A percentile compares a stretch with the other conserved stretches of the same genome.
Evolutionary conservation across 2,113 vertebrate genomes (phyloP).

Genomic region (Nyctibius bracteatus): DNA sequence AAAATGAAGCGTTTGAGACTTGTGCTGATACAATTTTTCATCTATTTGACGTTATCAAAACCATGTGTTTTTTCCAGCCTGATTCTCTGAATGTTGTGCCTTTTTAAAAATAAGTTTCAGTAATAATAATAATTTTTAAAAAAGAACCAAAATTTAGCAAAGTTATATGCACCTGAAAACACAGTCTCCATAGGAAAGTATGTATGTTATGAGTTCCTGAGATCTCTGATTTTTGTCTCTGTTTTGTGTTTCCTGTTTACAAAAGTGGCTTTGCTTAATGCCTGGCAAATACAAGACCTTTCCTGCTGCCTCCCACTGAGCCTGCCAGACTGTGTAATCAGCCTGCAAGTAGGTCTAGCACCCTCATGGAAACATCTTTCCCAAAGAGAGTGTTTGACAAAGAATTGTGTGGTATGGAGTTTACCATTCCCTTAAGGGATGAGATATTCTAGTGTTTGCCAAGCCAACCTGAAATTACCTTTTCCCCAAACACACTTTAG

Average conservation of each 20-base stretch:
- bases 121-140: neutral
- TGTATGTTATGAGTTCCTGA: neutral
- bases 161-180: neutral
- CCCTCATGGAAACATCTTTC: neutral
- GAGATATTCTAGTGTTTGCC: neutral
- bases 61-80: neutral
- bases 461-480: neutral
- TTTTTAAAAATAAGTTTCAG: neutral
- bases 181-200: accelerated
- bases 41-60: neutral
- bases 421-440: neutral
- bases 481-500: neutral
- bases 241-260: neutral
- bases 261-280: neutral
- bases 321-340: neutral
- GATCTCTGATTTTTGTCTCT: neutral
- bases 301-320: neutral
- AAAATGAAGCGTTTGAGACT: neutral
- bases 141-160: neutral
- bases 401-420: neutral
- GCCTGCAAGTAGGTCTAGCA: neutral
- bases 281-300: neutral
- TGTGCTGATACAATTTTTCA: neutral
- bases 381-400: neutral
- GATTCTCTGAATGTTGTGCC: neutral